phyloP scores from a whole-genome alignment of 2,797 vertebrate species.

The Neopelma chrysocephalum region DNA sequence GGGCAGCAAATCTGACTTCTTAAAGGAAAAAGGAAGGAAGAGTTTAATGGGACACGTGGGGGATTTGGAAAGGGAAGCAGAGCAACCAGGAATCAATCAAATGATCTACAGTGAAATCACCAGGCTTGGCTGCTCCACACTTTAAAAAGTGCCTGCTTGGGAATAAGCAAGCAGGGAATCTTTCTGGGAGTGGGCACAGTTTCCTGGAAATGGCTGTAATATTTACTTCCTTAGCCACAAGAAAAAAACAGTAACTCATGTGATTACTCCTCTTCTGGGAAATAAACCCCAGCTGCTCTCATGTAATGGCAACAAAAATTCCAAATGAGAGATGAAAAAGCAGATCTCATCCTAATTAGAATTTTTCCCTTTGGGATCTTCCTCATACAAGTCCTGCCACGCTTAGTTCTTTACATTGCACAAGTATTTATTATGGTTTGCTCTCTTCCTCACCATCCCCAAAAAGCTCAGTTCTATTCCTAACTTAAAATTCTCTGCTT shows the following conservation, averaged over 20 bases:
- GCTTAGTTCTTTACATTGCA: neutral
- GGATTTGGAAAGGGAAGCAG: neutral
- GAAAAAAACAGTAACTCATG: neutral
- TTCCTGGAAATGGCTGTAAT: neutral
- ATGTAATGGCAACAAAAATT: neutral
- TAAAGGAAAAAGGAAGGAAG: constrained; percentile 6
- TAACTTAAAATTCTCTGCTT: neutral
- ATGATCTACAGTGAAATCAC: neutral
- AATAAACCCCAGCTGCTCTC: constrained; percentile 9
- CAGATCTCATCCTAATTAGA: neutral
- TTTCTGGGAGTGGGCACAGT: neutral
- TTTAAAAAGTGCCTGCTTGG: neutral
- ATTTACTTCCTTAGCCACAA: neutral
- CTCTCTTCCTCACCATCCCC: neutral
- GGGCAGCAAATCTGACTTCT: constrained; percentile 17
- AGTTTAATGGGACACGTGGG: neutral
- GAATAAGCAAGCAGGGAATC: neutral
- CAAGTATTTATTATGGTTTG: neutral
- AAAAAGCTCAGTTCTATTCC: neutral
- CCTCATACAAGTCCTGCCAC: neutral
- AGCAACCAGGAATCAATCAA: neutral
- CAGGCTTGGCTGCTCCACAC: neutral
- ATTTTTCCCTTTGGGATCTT: neutral
- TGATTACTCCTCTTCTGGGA: neutral
- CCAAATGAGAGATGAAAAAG: neutral